These are phyloP conservation scores for Caenorhabditis sp. DNA, from an alignment of 2,888 invertebrate genomes.

Conservation along the genomic window DNA sequence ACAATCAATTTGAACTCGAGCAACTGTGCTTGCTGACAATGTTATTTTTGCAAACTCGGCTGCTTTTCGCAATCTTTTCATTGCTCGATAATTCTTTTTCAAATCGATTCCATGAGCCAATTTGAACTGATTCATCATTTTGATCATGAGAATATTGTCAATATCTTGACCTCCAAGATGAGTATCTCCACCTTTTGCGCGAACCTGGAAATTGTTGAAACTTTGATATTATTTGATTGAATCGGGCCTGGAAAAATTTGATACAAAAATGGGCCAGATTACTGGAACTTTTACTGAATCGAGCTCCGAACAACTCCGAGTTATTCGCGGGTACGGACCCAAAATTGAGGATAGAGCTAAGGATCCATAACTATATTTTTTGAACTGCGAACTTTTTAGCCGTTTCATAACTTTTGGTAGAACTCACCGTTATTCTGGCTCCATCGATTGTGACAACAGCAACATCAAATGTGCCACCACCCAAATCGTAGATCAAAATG, in stretches of 20 bases:
- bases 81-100: constrained; percentile 84
- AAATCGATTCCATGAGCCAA: constrained; percentile 79
- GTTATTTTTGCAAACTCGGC: constrained; percentile 79
- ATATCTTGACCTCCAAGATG: constrained; percentile 45
- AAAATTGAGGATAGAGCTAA: too few relatives aligned
- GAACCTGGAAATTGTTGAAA: constrained; percentile 21
- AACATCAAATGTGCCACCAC: constrained; percentile 42
- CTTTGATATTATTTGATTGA: too few relatives aligned
- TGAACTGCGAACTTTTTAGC: too few relatives aligned
- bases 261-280: too few relatives aligned
- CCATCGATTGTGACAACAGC: constrained; percentile 43
- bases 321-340: too few relatives aligned
- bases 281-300: too few relatives aligned
- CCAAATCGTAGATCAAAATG: constrained; percentile 36
- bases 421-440: constrained; percentile 27
- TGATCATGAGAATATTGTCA: constrained; percentile 36
- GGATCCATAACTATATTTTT: too few relatives aligned
- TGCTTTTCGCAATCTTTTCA: constrained; percentile 87
- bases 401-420: neutral
- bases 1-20: constrained; percentile 83
- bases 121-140: constrained; percentile 28
- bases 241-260: too few relatives aligned
- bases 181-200: constrained; percentile 38
- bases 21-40: constrained; percentile 73
- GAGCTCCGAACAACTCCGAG: too few relatives aligned